A percentile compares a stretch with the other conserved stretches of the same genome.
Conservation (phyloP, 2,888 invertebrate genomes). For the Conistra vaccinii region DNA sequence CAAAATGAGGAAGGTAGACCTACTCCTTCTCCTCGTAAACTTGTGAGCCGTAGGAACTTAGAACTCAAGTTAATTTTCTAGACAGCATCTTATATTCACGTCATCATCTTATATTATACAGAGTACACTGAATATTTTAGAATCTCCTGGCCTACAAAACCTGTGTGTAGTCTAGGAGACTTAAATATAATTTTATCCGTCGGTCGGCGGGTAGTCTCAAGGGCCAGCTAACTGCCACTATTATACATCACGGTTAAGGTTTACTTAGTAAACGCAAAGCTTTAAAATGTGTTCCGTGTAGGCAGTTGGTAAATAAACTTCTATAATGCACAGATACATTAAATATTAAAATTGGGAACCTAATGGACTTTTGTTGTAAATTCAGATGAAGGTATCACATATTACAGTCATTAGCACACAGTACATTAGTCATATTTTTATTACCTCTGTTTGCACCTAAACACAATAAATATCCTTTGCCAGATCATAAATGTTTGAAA, state of each 20-base stretch:
- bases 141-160: conserved; percentile 12
- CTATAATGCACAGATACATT: not conserved
- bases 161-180: conserved; percentile 20
- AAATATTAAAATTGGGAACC: not conserved
- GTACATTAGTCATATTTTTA: not conserved
- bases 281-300: conserved; percentile 24
- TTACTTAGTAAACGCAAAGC: conserved; percentile 12
- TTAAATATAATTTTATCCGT: conserved; percentile 38
- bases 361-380: conserved; percentile 14
- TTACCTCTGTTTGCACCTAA: not conserved
- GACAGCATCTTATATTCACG: conserved; percentile 7
- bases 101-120: conserved; percentile 7
- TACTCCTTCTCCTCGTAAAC: not conserved
- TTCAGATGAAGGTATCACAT: not conserved
- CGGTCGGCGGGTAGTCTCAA: conserved; percentile 15
- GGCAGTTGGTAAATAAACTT: not conserved
- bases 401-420: too few relatives aligned
- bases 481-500: too few relatives aligned
- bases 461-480: not conserved
- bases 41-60: not conserved
- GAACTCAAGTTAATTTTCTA: conserved; percentile 16
- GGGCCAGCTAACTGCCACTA: conserved; percentile 31
- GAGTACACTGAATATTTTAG: conserved; percentile 46
- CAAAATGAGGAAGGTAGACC: not conserved
- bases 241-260: conserved; percentile 15